Evolutionary conservation across 2,888 invertebrate genomes (phyloP).

Genomic region (Hartigia nigra): DNA sequence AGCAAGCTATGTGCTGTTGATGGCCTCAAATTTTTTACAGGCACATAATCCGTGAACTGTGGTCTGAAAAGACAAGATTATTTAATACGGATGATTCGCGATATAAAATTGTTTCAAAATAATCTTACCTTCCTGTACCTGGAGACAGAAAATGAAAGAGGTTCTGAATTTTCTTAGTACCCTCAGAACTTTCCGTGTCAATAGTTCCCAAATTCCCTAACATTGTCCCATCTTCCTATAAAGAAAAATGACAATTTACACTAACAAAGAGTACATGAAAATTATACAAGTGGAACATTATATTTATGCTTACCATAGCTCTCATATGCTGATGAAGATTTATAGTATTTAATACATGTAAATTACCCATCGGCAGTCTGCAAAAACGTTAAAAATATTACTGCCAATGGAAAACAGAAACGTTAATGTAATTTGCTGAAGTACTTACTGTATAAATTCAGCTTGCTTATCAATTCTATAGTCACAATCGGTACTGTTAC

Average conservation of each 20-base stretch:
- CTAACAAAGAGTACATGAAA: background rate
- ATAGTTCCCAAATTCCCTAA: conserved; percentile 51
- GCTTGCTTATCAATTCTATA: conserved; percentile 54
- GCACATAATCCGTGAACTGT: conserved; percentile 39
- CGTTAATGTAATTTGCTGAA: background rate
- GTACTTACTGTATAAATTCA: conserved; percentile 56
- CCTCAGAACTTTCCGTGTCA: conserved; percentile 32
- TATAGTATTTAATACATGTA: conserved; percentile 59
- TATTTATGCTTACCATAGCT: conserved; percentile 49
- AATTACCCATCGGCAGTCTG: conserved; percentile 58
- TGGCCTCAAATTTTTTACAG: conserved; percentile 47
- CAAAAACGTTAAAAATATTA: conserved; percentile 14
- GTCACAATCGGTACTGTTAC: conserved; percentile 55
- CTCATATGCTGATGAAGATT: conserved; percentile 57
- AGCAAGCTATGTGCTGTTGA: conserved; percentile 58
- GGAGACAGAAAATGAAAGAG: conserved; percentile 41
- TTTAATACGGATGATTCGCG: background rate
- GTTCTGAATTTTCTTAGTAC: conserved; percentile 29
- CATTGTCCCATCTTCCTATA: conserved; percentile 56
- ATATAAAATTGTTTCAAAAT: conserved; percentile 10
- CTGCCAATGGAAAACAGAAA: conserved; percentile 9
- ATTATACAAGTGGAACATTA: background rate
- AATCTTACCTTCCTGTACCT: conserved; percentile 31
- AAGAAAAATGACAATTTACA: conserved; percentile 14
- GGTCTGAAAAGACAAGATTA: conserved; percentile 32